These are phyloP conservation scores for Strix uralensis DNA, from an alignment of 2,113 vertebrate genomes.

Conservation along the genomic window DNA sequence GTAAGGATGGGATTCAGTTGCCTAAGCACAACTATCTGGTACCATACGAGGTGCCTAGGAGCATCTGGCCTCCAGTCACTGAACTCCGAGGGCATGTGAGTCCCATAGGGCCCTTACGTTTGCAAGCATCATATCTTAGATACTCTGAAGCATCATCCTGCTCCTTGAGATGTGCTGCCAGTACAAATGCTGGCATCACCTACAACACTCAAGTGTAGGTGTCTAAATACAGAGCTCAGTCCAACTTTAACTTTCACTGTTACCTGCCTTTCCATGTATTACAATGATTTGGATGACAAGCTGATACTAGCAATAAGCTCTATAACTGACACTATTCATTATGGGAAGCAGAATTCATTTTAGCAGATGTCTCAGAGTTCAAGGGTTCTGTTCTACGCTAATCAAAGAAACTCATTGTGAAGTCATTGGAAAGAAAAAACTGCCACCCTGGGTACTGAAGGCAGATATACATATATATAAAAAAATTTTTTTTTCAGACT, in stretches of 20 bases:
- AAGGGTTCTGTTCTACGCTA: not conserved
- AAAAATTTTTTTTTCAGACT: slow-evolving; percentile 16
- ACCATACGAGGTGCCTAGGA: not conserved
- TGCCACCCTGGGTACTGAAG: not conserved
- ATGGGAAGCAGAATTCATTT: not conserved
- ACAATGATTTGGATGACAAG: not conserved
- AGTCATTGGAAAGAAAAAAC: not conserved
- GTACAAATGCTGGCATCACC: not conserved
- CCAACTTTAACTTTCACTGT: not conserved
- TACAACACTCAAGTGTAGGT: not conserved
- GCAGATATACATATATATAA: not conserved
- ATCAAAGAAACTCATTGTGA: not conserved
- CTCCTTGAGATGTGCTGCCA: not conserved
- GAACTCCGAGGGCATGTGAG: not conserved
- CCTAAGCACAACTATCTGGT: not conserved
- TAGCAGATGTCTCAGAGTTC: not conserved
- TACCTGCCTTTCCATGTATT: not conserved
- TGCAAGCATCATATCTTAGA: not conserved
- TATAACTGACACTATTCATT: not conserved
- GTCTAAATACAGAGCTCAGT: not conserved
- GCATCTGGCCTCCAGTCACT: not conserved
- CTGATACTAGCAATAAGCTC: not conserved
- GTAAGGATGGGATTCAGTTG: not conserved
- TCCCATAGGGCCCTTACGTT: not conserved
- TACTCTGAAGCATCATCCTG: not conserved